phyloP scores from a whole-genome alignment of 1,140 invertebrate species.

The Melipona quadrifasciata region DNA sequence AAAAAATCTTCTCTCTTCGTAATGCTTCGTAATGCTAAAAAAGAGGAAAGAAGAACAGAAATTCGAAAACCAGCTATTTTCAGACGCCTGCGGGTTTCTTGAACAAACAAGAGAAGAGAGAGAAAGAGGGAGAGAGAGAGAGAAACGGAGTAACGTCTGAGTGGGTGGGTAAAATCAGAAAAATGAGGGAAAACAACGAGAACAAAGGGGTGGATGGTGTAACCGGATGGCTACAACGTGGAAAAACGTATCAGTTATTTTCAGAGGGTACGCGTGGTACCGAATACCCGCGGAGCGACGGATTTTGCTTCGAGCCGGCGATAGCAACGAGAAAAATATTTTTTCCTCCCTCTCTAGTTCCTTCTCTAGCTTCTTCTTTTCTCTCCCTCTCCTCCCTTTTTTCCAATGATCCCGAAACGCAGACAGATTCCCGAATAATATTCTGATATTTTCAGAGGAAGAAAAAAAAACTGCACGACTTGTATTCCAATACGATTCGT shows the following conservation, averaged over 20 bases:
- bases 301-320: neutral
- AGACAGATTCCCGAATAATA: too few species aligned
- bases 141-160: neutral
- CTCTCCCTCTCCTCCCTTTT: neutral
- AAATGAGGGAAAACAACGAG: slow-evolving; percentile 35
- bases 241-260: slow-evolving; percentile 39
- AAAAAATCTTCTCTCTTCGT: neutral
- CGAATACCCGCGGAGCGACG: slow-evolving; percentile 11
- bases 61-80: neutral
- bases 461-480: too few species aligned
- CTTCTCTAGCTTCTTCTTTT: slow-evolving; percentile 2
- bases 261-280: neutral
- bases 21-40: neutral
- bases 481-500: too few species aligned
- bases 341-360: neutral
- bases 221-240: slow-evolving; percentile 4
- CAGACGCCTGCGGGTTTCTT: neutral
- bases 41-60: neutral
- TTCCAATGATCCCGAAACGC: neutral
- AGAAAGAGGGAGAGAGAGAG: neutral
- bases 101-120: neutral
- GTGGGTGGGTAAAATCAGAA: neutral
- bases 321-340: neutral
- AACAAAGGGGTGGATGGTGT: neutral
- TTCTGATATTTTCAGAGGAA: too few species aligned